Evolutionary conservation across 2,113 vertebrate species (phyloP), one percentile per base, ranked within the genome.

Genomic region (Hiodon tergisus): DNA sequence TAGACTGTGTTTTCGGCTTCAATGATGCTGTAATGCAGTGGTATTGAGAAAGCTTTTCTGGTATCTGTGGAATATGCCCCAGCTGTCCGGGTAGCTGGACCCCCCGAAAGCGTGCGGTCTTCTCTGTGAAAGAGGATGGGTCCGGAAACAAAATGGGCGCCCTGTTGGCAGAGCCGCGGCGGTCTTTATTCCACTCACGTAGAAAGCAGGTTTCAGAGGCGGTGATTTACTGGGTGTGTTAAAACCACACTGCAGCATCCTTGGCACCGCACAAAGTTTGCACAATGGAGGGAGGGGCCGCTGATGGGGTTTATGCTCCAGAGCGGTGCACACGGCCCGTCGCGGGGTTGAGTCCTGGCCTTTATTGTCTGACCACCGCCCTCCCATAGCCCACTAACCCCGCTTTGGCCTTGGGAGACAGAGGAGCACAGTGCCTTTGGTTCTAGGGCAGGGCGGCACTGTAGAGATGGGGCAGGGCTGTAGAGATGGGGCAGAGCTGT

Each of bases 151-250:
- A 52, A 61, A 55, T 3, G 67, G 58, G 55, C 58, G 17, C 59
- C 61, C 60, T 52, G 72, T 63, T 73, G 69, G 69, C 69, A 11
- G 58, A 54, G 17, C 14, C 46, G 53, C 60, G 73, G 31, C 9
- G 10, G 57, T 47, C 16, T 70, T 65, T 58, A 66, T 66, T 78
- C 72, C 61, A 53, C 67, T 47, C 61, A 71, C 47, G 67, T 69
- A 69, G 67, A 68, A 50, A 51, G 69, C 58, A 54, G 67, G 47
- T 65, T 74, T 70, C 54, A 73, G 62, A 77, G 65, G 61, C 60
- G 70, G 57, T 75, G 77, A 75, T 77, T 77, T 77, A 76, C 70
- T 52, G 66, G 70, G 69, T 52, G 77, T 74, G 16, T 70, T 31
- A 50, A 69, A 46, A 69, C 69, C 80, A 50, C 72, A 62, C 75